Conservation (phyloP, 2,888 invertebrate genomes). For the Apamea monoglypha region DNA sequence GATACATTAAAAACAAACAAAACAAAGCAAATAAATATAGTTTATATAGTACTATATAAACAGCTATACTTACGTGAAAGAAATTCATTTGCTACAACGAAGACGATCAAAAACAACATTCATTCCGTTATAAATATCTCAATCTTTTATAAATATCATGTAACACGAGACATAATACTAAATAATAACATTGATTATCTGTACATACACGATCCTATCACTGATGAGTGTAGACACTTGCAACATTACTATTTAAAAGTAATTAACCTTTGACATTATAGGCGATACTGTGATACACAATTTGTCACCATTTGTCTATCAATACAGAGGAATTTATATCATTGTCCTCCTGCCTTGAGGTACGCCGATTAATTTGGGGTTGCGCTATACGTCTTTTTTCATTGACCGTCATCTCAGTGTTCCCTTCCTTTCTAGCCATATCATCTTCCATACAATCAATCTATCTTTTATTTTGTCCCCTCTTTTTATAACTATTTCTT, state of each 20-base stretch:
- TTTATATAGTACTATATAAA: neutral
- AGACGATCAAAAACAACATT: neutral
- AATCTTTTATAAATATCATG: slow-evolving; percentile 39
- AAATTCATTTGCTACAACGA: neutral
- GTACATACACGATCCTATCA: slow-evolving; percentile 14
- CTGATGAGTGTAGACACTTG: slow-evolving; percentile 22
- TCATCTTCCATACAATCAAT: neutral
- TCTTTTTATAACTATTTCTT: slow-evolving; percentile 13
- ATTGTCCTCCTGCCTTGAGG: neutral
- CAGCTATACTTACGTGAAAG: too few species aligned
- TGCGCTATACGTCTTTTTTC: neutral
- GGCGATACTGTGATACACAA: slow-evolving; percentile 17
- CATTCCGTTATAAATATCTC: slow-evolving; percentile 2
- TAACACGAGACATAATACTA: slow-evolving; percentile 39
- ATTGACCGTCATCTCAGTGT: neutral
- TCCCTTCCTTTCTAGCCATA: neutral
- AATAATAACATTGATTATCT: slow-evolving; percentile 24
- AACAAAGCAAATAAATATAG: too few species aligned
- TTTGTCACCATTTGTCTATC: neutral
- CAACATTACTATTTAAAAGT: slow-evolving; percentile 25
- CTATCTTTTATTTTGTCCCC: too few species aligned
- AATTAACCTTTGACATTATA: slow-evolving; percentile 52
- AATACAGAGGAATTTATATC: neutral
- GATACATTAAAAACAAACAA: neutral
- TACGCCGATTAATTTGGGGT: neutral